Conservation (phyloP, 2,888 invertebrate genomes). For the Petrolisthes cinctipes region DNA sequence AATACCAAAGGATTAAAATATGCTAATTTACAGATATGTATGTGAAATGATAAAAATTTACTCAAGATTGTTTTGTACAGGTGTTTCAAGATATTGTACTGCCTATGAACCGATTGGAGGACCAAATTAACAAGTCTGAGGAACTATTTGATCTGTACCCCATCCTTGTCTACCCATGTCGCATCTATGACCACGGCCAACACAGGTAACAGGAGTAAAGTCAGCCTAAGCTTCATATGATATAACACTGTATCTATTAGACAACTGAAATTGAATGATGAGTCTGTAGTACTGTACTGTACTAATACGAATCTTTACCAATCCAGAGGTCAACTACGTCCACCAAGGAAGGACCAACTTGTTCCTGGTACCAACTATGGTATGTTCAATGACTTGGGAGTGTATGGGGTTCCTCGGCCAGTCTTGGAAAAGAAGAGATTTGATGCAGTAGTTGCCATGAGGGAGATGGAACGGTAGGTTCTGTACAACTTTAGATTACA, state of each 20-base stretch:
- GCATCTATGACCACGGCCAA: conserved; percentile 77
- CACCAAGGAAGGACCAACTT: conserved; percentile 75
- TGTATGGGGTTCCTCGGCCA: conserved; percentile 79
- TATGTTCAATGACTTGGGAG: conserved; percentile 80
- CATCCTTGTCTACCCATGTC: conserved; percentile 79
- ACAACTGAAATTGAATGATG: too few species aligned
- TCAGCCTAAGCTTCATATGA: too few species aligned
- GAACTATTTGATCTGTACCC: conserved; percentile 78
- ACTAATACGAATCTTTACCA: neutral
- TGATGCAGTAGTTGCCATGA: conserved; percentile 78
- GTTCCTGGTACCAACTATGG: conserved; percentile 77
- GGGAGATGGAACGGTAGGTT: conserved; percentile 76
- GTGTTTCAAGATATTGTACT: conserved; percentile 81
- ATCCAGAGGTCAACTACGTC: conserved; percentile 74
- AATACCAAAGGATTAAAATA: too few species aligned
- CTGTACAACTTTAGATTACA: neutral
- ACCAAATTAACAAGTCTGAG: conserved; percentile 76
- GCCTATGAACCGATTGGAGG: conserved; percentile 77
- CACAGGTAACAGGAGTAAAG: conserved; percentile 66
- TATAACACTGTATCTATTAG: too few species aligned
- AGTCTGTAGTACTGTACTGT: neutral
- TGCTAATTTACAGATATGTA: too few species aligned
- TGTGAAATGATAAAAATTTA: too few species aligned
- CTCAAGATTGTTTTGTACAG: conserved; percentile 60
- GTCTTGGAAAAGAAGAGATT: conserved; percentile 76